Base-by-base conservation (phyloP, 2,888 invertebrate species). In the Caradrina clavipalpis region DNA sequence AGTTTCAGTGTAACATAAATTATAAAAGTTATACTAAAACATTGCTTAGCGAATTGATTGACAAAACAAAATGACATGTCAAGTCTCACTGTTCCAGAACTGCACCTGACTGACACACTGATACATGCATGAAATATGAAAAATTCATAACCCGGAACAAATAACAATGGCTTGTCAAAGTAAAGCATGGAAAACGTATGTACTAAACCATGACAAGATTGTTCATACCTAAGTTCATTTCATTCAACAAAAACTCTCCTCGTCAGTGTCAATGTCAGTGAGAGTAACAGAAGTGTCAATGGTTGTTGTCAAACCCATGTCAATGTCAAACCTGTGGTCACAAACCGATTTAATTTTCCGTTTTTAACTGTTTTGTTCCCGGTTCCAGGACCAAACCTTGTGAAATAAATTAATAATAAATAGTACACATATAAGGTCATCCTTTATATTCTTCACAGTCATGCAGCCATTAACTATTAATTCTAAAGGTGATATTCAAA, bases 401-500 rank as follows among this genome's bases (percentile, higher is more conserved):
- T 45, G 11, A 45, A 45, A 2, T 70, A 39, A 56, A 57, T 69
- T 19, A 1, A 53, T 26, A 59, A 21, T 47, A 60, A 21, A 66
- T 56, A 54, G 59, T 65, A 61, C 15, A 45, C 26, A 31, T 45
- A 54, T 7, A 59, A 39, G 6, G 6, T 55, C 49, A 53, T 47
- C 17, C 15, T 58, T 26, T 26, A 26, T 56, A 69, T 22, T 47
- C 3, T 15, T 53, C 17, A 15, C 45, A 5, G 71, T 47, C 73
- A 93, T 94, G 94, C 93, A 93, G 77, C 91, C 92, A 10, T 59
- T 93, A 69, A 85, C 89, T 55, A 88, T 94, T 77, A 91, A 89
- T 74, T 82, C 91, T 22, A 95, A 94, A 88, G 89, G 89, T 67
- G 95, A 95, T 82, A 89, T 95, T 69, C 91, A 92, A 88, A 92